A percentile compares a stretch with the other conserved stretches of the same genome.
phyloP scores from a whole-genome alignment of 2,888 invertebrate species.

The Syrista parreyssii region DNA sequence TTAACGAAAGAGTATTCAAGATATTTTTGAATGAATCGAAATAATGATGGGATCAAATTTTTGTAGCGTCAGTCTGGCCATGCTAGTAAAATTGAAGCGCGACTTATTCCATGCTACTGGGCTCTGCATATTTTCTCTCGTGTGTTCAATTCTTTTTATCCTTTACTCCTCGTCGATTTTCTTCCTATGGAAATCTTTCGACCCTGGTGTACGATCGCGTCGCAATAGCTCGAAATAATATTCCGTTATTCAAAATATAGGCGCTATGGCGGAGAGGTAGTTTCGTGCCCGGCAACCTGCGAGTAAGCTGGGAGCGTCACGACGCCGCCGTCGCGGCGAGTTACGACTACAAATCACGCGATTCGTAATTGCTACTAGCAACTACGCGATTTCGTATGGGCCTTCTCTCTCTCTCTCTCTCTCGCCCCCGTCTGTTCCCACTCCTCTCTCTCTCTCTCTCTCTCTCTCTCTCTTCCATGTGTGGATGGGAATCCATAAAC shows the following conservation, averaged over 20 bases:
- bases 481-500: constrained; percentile 57
- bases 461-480: constrained; percentile 34
- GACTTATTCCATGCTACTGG: background rate
- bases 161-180: background rate
- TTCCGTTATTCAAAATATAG: constrained; percentile 47
- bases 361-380: constrained; percentile 64
- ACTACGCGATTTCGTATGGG: constrained; percentile 57
- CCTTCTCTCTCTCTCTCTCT: constrained; percentile 22
- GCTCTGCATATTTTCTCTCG: too few relatives aligned
- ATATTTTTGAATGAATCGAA: background rate
- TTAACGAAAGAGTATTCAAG: background rate
- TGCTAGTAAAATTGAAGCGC: background rate
- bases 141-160: too few relatives aligned
- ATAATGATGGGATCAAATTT: background rate
- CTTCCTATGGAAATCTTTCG: background rate
- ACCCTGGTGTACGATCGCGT: background rate
- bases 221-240: constrained; percentile 39
- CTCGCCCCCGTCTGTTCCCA: constrained; percentile 22
- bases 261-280: constrained; percentile 45
- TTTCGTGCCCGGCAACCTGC: constrained; percentile 62
- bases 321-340: constrained; percentile 64
- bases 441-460: constrained; percentile 12
- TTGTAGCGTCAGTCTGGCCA: background rate
- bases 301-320: constrained; percentile 62
- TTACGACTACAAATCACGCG: constrained; percentile 65